Evolutionary conservation across 2,888 invertebrate genomes (phyloP), one percentile per base, ranked within the genome.

Genomic region (Norana najaformis): DNA sequence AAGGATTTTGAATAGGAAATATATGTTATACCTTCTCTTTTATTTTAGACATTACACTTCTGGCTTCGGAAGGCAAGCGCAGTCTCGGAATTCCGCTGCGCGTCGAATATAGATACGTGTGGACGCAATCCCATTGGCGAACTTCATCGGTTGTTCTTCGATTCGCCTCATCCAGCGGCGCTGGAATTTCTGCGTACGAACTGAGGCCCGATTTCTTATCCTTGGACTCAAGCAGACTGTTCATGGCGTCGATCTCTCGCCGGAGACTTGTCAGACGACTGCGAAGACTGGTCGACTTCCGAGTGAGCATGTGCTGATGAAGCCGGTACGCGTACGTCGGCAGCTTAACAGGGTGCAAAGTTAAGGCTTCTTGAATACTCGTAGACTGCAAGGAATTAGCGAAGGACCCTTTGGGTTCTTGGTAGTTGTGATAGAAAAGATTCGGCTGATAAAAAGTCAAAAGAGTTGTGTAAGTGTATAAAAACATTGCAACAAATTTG

Each of bases 351-450:
- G 99, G 99, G 95, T 99, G 99, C 92, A 99, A 96, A 0, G 98
- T 98, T 94, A 99, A 98, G 91, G 99, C 98, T 92, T 97, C 96
- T 93, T 98, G 97, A 30, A 99, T 97, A 95, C 98, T 98, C 93
- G 97, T 97, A 93, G 96, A 96, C 95, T 98, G 98, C 92, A 98
- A 96, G 92, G 97, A 96, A 11, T 97, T 97, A 37, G 97, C 97
- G 95, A 98, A 98, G 6, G 98, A 97, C 41, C 96, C 96, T 53
- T 96, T 96, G 0, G 94, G 93, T 53, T 98, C 98, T 94, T 97
- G 98, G 93, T 98, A 97, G 95, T 99, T 99, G 95, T 99, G 99
- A 94, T 98, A 98, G 92, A 99, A 96, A 92, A 99, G 97, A 53
- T 97, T 97, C 96, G 99, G 98, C 99, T 99, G 99, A 98, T 98